phyloP scores from a whole-genome alignment of 2,113 vertebrate species.

The Trogon surrucura region DNA sequence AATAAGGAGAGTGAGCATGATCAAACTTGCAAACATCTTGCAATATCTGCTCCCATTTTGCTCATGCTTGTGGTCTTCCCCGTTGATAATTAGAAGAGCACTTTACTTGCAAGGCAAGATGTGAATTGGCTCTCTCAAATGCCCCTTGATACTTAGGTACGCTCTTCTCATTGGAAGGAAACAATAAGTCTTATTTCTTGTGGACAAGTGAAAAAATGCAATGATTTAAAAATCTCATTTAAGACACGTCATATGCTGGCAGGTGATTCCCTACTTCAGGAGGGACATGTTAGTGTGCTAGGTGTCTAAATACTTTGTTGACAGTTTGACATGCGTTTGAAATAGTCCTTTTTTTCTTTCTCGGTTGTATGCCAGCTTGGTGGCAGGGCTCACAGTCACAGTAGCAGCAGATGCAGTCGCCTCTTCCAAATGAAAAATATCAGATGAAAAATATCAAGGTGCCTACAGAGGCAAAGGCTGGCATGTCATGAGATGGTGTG shows the following conservation, averaged over 20 bases:
- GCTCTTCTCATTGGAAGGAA: not conserved
- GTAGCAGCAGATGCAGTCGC: not conserved
- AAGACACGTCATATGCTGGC: not conserved
- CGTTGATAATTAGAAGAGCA: not conserved
- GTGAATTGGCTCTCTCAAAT: not conserved
- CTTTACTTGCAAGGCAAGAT: not conserved
- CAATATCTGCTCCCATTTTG: not conserved
- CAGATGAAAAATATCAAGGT: accelerated
- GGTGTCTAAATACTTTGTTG: not conserved
- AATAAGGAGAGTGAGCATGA: not conserved
- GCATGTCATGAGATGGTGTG: not conserved
- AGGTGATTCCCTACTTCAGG: not conserved
- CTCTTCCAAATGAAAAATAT: not conserved
- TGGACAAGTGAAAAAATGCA: not conserved
- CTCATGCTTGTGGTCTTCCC: not conserved
- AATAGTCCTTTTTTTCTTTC: not conserved
- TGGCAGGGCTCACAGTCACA: not conserved
- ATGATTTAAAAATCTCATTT: not conserved
- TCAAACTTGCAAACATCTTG: not conserved
- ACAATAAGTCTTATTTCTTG: not conserved
- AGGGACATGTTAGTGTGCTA: not conserved
- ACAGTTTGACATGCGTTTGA: not conserved
- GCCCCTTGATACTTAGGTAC: not conserved
- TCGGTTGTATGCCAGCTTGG: not conserved
- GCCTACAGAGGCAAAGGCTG: not conserved